Conservation (phyloP, 2,888 invertebrate genomes). For the Caenorhabditis becei region DNA sequence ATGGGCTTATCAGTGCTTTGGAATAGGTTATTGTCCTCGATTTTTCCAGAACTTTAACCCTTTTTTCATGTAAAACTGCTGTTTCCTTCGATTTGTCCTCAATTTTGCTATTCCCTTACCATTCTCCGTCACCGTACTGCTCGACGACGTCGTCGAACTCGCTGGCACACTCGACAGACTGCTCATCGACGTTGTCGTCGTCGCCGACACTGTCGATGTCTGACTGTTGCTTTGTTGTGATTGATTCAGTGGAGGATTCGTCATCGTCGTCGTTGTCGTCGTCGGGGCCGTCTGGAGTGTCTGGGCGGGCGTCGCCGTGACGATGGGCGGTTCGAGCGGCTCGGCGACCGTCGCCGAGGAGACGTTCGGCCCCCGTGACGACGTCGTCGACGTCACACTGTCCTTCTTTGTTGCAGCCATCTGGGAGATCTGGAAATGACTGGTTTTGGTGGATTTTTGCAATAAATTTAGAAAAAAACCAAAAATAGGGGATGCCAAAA, state of each 20-base stretch:
- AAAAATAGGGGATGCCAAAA: too few relatives aligned
- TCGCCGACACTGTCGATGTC: background rate
- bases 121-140: too few relatives aligned
- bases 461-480: background rate
- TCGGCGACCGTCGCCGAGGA: constrained; percentile 10
- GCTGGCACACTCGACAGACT: too few relatives aligned
- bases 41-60: too few relatives aligned
- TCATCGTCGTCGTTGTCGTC: background rate
- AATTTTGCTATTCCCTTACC: too few relatives aligned
- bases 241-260: background rate
- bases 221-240: background rate
- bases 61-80: too few relatives aligned
- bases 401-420: background rate
- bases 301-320: background rate
- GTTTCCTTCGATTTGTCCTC: too few relatives aligned
- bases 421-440: constrained; percentile 8
- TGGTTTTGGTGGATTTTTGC: background rate
- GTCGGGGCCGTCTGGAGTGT: background rate
- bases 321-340: constrained; percentile 4
- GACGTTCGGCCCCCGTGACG: constrained; percentile 1
- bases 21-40: too few relatives aligned
- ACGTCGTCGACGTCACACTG: constrained; percentile 11
- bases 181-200: too few relatives aligned
- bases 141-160: too few relatives aligned
- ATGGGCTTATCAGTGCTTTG: too few relatives aligned